A percentile compares a stretch with the other conserved stretches of the same genome.
phyloP scores from a whole-genome alignment of 1,140 invertebrate species.

The Megathymus violae region DNA sequence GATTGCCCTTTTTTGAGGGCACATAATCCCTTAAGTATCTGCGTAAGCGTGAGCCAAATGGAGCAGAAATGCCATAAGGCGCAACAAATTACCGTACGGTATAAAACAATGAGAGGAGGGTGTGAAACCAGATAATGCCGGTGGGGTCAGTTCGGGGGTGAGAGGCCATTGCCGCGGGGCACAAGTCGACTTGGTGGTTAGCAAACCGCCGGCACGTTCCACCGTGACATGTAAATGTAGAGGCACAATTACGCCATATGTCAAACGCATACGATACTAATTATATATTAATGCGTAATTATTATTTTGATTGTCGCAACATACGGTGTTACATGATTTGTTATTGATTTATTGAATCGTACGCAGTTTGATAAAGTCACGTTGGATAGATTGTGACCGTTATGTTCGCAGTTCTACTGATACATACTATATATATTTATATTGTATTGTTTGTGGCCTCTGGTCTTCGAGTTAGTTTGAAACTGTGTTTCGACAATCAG shows the following conservation, averaged over 20 bases:
- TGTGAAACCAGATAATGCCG: conserved; percentile 3
- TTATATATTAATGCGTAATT: conserved; percentile 50
- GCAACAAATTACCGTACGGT: background rate
- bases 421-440: too few species aligned
- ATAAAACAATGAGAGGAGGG: conserved; percentile 2
- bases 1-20: too few species aligned
- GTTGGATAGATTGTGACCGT: too few species aligned
- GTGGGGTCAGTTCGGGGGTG: conserved; percentile 4
- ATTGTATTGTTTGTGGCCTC: too few species aligned
- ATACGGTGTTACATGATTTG: background rate
- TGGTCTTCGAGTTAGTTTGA: too few species aligned
- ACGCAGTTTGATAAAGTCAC: background rate
- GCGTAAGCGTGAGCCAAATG: too few species aligned
- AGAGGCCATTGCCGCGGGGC: too few species aligned
- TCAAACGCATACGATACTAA: conserved; percentile 33
- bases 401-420: too few species aligned
- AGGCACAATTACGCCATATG: conserved; percentile 54
- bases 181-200: conserved; percentile 38
- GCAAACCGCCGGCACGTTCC: conserved; percentile 47
- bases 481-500: too few species aligned
- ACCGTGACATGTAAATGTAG: conserved; percentile 56
- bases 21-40: too few species aligned
- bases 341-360: background rate
- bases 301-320: conserved; percentile 31
- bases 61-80: background rate